Evolutionary conservation across 1,140 invertebrate genomes (phyloP), one percentile per base, ranked within the genome.

Genomic region (Riptortus pedestris): DNA sequence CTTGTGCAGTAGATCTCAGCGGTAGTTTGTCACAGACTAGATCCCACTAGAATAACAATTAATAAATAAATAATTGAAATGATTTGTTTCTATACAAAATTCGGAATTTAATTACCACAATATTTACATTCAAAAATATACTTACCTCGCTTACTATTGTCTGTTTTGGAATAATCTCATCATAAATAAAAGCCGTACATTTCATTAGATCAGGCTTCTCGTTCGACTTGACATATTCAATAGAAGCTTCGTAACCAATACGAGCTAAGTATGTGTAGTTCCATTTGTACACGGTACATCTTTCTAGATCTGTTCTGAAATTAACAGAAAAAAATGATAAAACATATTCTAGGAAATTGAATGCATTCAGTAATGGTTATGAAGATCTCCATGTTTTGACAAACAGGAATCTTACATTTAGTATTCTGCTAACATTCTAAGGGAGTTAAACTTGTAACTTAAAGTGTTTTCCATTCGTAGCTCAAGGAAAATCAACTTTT

Each of bases 21-120:
- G 75, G 70, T 22, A 69, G 69, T 28, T 71, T 70, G n/a, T 78
- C 74, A 69, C 80, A 81, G n/a, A 80, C 79, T n/a, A 81, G 70
- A 65, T 79, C 74, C 79, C 79, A 81, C 77, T 79, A 64, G 60
- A 73, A 72, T 47, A 65, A 29, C 47, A 55, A 29, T 12, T 16
- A 63, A 12, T 47, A 12, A 47, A 61, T 22, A 61, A 60, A 18
- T 33, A 14, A 60, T 14, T n/a, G n/a, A n/a, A n/a, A n/a, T n/a
- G n/a, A n/a, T n/a, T n/a, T n/a, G n/a, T n/a, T n/a, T n/a, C n/a
- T n/a, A n/a, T n/a, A n/a, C n/a, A n/a, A n/a, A n/a, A n/a, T n/a
- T n/a, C n/a, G n/a, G n/a, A n/a, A n/a, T n/a, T n/a, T n/a, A n/a
- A n/a, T 22, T 28, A 66, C 45, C 12, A 55, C 24, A 2, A 33